These are phyloP conservation scores for Pampusana beccarii DNA, from an alignment of 2,113 vertebrate genomes.

Conservation along the genomic window DNA sequence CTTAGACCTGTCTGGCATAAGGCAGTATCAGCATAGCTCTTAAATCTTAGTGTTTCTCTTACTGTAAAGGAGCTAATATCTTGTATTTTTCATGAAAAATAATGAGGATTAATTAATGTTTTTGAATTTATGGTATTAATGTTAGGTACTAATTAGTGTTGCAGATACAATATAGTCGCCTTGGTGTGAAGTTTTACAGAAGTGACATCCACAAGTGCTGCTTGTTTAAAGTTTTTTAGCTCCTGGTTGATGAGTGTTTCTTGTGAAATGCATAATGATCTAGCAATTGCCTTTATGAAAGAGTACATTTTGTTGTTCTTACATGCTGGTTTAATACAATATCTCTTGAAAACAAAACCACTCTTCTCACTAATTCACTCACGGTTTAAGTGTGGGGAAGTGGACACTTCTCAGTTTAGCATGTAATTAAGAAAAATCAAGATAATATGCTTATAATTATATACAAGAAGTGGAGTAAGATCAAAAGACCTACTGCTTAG, in stretches of 20 bases:
- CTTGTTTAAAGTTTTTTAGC: background rate
- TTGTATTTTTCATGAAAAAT: background rate
- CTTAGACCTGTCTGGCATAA: background rate
- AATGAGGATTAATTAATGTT: background rate
- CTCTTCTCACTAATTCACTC: background rate
- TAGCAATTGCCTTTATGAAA: background rate
- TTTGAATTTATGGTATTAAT: background rate
- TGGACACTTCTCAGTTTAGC: conserved; percentile 10
- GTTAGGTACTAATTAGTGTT: background rate
- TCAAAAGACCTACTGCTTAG: background rate
- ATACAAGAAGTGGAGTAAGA: background rate
- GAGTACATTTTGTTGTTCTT: background rate
- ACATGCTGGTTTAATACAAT: background rate
- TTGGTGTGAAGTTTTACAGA: background rate
- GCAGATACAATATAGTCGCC: background rate
- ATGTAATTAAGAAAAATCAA: conserved; percentile 19
- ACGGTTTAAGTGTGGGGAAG: background rate
- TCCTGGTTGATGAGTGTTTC: background rate
- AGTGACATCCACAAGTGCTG: background rate
- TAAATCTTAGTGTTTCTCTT: background rate
- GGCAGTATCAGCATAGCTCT: background rate
- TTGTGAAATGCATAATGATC: background rate
- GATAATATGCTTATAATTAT: background rate
- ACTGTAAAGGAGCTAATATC: background rate
- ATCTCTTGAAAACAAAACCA: background rate